Base-by-base conservation (phyloP, 1,140 invertebrate species). In the Coenobita brevimanus region DNA sequence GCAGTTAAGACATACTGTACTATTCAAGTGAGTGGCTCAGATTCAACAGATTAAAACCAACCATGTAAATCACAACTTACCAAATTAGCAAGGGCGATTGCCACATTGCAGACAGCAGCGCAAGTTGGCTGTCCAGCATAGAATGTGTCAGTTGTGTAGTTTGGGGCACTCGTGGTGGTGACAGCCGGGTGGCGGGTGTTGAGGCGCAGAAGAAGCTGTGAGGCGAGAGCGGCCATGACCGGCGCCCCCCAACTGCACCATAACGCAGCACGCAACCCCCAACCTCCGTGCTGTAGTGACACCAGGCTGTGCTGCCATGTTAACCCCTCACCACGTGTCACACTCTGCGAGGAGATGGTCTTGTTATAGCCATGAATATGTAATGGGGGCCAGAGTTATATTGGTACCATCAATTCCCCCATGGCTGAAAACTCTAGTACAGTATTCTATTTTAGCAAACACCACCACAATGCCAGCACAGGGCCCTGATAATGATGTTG, bases 271-370 rank as follows among this genome's bases (percentile, higher is more conserved):
- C 83, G 73, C 60, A 86, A 46, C 13, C 54, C 73, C 83, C 83
- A 86, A 8, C 73, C 83, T n/a, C 83, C 73, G 69, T 86, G 83
- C 30, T 86, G 83, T 33, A 86, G 38, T 6, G 83, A 86, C 24
- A 86, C 83, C 54, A 86, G 54, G 73, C 83, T 86, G 41, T 86
- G 73, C 57, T 86, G 75, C 24, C 83, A 86, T 27, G 78, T 86
- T 13, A 86, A 62, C 8, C 73, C 83, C 43, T 86, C 83, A 36
- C 73, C 83, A 15, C 83, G 13, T 24, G 69, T 60, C 69, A 86
- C 79, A 50, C 83, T 86, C 83, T 86, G 83, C 3, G 75, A 83
- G 3, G 43, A 76, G 78, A 33, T n/a, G n/a, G n/a, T n/a, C n/a
- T n/a, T n/a, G n/a, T n/a, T n/a, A n/a, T n/a, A n/a, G n/a, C n/a